Conservation (phyloP, 92 coral and sea anemone species). For the Phenganax stokvisi region DNA sequence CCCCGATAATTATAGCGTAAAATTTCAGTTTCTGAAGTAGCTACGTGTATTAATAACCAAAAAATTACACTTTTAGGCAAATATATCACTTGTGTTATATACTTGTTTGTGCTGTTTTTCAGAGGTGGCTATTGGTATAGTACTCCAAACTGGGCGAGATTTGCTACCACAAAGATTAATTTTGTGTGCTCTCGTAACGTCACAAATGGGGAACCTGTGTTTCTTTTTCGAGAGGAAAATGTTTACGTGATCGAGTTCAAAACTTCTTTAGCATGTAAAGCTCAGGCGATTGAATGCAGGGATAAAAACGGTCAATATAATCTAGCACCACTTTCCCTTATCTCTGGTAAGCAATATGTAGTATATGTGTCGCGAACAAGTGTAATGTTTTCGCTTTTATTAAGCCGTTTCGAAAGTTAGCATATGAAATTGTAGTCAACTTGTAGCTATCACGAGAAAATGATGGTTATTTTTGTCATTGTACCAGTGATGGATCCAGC, state of each 20-base stretch:
- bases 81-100: not conserved
- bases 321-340: conserved; percentile 62
- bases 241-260: conserved; percentile 68
- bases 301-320: conserved; percentile 53
- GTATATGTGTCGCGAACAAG: not conserved
- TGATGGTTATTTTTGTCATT: no score
- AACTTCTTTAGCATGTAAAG: conserved; percentile 75
- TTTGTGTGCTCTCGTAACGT: conserved; percentile 66
- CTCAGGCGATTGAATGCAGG: conserved; percentile 66
- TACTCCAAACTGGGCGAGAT: not conserved
- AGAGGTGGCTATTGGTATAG: conserved; percentile 51
- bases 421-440: no score
- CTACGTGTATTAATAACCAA: not conserved
- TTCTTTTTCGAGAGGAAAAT: conserved; percentile 50
- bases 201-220: conserved; percentile 61
- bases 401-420: not conserved
- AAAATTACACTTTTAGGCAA: no score
- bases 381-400: not conserved
- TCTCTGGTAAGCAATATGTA: conserved; percentile 47
- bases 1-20: not conserved
- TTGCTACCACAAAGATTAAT: conserved; percentile 44
- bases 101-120: not conserved
- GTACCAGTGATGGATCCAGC: no score
- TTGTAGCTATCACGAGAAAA: no score
- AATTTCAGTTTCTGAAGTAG: not conserved